A percentile compares a stretch with the other conserved stretches of the same genome.
Evolutionary conservation across 2,888 invertebrate genomes (phyloP).

Genomic region (Agriotes lineatus): DNA sequence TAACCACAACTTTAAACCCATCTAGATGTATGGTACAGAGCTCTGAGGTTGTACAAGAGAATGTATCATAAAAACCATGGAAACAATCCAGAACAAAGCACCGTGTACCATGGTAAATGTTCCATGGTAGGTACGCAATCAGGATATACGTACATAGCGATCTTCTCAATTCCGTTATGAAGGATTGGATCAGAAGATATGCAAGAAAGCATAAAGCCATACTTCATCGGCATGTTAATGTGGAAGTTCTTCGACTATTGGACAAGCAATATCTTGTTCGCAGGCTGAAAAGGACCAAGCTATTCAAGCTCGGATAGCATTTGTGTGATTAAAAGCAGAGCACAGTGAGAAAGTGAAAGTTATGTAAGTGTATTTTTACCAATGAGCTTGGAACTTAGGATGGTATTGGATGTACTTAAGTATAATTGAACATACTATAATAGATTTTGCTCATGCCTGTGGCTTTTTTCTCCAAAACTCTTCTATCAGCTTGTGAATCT

Average conservation of each 20-base stretch:
- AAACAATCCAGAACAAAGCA: constrained; percentile 39
- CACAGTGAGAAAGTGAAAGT: too few species aligned
- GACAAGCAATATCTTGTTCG: constrained; percentile 13
- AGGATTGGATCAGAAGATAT: constrained; percentile 20
- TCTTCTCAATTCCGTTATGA: constrained; percentile 4
- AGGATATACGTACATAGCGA: constrained; percentile 38
- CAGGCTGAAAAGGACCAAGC: neutral
- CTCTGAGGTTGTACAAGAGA: constrained; percentile 34
- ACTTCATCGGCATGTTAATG: constrained; percentile 18
- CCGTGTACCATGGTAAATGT: constrained; percentile 33
- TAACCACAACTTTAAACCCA: constrained; percentile 32
- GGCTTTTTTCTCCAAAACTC: too few species aligned
- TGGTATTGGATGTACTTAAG: too few species aligned
- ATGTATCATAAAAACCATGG: constrained; percentile 8
- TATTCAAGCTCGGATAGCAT: too few species aligned
- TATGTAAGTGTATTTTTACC: too few species aligned
- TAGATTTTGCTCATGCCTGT: too few species aligned
- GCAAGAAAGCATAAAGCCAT: constrained; percentile 17
- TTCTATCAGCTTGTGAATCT: too few species aligned
- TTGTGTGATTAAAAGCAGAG: too few species aligned
- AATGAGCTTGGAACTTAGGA: too few species aligned
- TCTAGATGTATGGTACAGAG: constrained; percentile 37
- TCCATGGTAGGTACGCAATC: constrained; percentile 27
- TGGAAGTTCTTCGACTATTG: constrained; percentile 29
- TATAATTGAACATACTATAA: too few species aligned